These are phyloP conservation scores for Malurus alboscapulatus DNA, from an alignment of 2,113 vertebrate species.

Conservation along the genomic window DNA sequence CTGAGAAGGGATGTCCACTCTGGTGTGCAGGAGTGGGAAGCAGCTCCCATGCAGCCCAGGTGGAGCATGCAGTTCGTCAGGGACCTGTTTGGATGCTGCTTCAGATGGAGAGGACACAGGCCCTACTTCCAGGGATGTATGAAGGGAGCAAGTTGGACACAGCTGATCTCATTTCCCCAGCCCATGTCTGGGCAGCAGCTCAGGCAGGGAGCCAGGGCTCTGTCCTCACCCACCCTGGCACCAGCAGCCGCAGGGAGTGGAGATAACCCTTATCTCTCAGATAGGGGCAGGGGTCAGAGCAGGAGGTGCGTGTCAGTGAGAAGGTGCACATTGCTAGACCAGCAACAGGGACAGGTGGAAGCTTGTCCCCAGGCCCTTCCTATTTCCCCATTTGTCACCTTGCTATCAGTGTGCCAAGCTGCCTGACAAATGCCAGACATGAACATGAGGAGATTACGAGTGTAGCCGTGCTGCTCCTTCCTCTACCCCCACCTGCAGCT, in stretches of 20 bases:
- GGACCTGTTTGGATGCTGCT: not conserved
- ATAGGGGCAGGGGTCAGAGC: constrained; percentile 18
- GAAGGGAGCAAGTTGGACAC: not conserved
- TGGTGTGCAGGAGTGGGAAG: not conserved
- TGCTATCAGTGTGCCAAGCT: constrained; percentile 60
- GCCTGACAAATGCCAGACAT: constrained; percentile 84
- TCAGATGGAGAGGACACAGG: not conserved
- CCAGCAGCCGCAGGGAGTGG: not conserved
- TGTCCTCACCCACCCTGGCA: not conserved
- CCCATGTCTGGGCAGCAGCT: not conserved
- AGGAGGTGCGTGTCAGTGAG: not conserved
- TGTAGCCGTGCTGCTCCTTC: constrained; percentile 63
- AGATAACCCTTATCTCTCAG: constrained; percentile 48
- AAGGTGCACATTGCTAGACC: constrained; percentile 11
- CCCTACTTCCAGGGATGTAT: rapidly evolving
- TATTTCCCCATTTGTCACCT: constrained; percentile 65
- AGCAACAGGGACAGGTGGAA: constrained; percentile 65
- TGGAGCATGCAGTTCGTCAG: not conserved
- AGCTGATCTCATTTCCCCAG: not conserved
- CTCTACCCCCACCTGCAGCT: constrained; percentile 37
- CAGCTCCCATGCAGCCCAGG: not conserved
- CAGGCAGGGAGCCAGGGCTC: not conserved
- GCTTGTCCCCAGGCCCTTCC: constrained; percentile 51
- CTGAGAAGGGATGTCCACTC: rapidly evolving
- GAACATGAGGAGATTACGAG: constrained; percentile 75